These are phyloP conservation scores for Trichoplusia ni DNA, from an alignment of 1,140 invertebrate genomes.

Conservation along the genomic window DNA sequence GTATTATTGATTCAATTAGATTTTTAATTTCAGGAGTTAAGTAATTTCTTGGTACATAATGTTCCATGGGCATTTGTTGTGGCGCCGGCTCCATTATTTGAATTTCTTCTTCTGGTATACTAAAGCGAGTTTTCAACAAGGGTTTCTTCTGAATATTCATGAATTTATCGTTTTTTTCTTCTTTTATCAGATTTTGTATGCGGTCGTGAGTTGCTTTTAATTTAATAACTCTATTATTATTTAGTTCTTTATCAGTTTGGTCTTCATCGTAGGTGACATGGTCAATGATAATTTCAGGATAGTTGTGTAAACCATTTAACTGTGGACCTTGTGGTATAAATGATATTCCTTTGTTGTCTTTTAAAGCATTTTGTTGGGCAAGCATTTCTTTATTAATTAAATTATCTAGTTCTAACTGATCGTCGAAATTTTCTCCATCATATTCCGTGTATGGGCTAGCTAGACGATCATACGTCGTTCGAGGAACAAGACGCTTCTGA, in stretches of 20 bases:
- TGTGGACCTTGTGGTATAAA: background rate
- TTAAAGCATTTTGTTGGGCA: background rate
- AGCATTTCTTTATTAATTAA: background rate
- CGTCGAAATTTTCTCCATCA: too few species aligned
- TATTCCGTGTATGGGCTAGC: background rate
- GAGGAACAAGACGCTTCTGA: background rate
- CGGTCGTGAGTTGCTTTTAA: background rate
- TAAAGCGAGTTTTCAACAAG: background rate
- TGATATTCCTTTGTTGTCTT: background rate
- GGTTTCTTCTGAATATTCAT: background rate
- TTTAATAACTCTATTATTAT: background rate
- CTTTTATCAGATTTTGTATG: background rate
- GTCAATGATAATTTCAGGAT: slow-evolving; percentile 12
- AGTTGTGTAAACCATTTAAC: background rate
- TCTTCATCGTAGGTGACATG: background rate
- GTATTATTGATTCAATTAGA: background rate
- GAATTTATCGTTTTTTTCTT: background rate
- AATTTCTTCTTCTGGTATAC: background rate
- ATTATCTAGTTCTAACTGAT: too few species aligned
- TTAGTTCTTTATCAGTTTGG: background rate
- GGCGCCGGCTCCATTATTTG: background rate
- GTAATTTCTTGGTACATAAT: background rate
- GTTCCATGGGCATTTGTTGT: background rate
- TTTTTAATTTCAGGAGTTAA: background rate
- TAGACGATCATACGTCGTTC: background rate